phyloP scores from a whole-genome alignment of 2,888 invertebrate genomes.

The Conus canariensis region DNA sequence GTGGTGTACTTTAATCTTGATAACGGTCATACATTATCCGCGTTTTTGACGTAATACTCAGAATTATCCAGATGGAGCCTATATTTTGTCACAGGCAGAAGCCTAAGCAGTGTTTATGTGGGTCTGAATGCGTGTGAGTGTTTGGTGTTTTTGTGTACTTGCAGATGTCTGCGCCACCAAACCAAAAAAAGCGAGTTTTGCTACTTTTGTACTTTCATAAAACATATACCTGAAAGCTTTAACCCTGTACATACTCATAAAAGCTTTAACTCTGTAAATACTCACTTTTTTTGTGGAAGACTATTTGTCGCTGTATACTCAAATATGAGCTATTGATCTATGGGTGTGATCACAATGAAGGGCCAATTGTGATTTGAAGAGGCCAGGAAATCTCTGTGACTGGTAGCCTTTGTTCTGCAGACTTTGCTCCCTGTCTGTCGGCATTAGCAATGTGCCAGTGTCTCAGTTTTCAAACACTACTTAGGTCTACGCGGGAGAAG shows the following conservation, averaged over 20 bases:
- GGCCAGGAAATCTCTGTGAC: neutral
- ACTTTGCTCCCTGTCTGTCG: neutral
- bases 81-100: neutral
- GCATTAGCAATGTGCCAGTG: no score
- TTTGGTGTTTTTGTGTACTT: neutral
- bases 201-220: constrained; percentile 32
- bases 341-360: neutral
- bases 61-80: constrained; percentile 11
- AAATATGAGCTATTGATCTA: neutral
- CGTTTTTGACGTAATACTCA: constrained; percentile 26
- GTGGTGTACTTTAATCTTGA: neutral
- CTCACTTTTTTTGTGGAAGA: neutral
- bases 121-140: neutral
- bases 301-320: neutral
- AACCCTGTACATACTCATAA: constrained; percentile 19
- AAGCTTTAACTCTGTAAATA: constrained; percentile 29
- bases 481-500: no score
- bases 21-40: neutral
- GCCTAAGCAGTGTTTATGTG: neutral
- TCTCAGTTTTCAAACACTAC: no score
- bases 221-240: constrained; percentile 21
- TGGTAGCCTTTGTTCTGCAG: neutral
- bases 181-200: constrained; percentile 2
- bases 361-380: neutral
- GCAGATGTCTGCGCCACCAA: neutral